These are phyloP conservation scores for Turnix velox DNA, from an alignment of 2,113 vertebrate species.

Conservation along the genomic window DNA sequence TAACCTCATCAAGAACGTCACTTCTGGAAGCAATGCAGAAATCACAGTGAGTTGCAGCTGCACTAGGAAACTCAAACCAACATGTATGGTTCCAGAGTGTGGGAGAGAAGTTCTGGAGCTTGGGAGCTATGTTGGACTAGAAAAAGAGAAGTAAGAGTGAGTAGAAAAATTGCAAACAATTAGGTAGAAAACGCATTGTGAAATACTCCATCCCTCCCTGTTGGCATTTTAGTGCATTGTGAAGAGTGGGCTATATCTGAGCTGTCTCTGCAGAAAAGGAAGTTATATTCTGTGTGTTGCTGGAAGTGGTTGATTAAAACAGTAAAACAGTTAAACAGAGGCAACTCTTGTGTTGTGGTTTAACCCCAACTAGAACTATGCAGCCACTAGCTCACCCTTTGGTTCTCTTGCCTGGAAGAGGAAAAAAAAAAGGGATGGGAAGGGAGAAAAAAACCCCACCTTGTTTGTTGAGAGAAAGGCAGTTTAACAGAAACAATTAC, in stretches of 20 bases:
- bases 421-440: not conserved
- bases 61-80: not conserved
- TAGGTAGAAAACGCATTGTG: not conserved
- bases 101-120: not conserved
- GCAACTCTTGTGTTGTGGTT: not conserved
- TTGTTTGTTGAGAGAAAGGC: not conserved
- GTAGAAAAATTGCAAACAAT: not conserved
- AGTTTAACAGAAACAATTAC: not conserved
- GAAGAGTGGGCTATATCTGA: not conserved
- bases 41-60: not conserved
- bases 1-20: not conserved
- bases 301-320: not conserved
- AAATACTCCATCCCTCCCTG: not conserved
- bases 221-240: not conserved
- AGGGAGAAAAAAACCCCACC: not conserved
- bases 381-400: not conserved
- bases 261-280: not conserved
- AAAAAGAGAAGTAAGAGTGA: not conserved
- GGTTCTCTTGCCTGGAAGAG: not conserved
- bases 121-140: not conserved
- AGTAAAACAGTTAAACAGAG: not conserved
- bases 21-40: not conserved
- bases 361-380: not conserved
- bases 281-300: fast-evolving
- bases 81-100: not conserved